Percentiles rank a stretch among this genome's conserved stretches.
phyloP scores from a whole-genome alignment of 2,113 vertebrate genomes.

The Gallinago jamesoni region DNA sequence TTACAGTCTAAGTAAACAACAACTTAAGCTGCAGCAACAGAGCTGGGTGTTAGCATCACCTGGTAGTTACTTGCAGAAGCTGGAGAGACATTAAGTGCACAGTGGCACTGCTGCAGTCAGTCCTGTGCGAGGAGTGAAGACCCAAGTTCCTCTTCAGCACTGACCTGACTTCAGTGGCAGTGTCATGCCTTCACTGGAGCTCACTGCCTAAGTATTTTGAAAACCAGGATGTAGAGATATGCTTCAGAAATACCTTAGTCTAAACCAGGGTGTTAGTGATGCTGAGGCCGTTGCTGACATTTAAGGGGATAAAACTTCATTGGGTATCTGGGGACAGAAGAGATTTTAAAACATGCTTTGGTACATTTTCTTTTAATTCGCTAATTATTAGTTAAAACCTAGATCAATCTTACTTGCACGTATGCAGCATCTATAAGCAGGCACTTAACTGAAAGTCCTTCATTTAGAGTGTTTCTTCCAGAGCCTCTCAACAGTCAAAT shows the following conservation, averaged over 20 bases:
- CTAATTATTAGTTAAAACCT: neutral
- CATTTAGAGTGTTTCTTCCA: neutral
- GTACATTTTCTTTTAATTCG: neutral
- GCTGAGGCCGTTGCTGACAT: neutral
- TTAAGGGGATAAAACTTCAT: neutral
- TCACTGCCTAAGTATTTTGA: neutral
- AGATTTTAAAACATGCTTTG: neutral
- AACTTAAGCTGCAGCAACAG: neutral
- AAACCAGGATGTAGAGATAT: neutral
- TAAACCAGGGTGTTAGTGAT: neutral
- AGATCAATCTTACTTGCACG: neutral
- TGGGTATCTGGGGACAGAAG: neutral
- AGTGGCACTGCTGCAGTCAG: neutral
- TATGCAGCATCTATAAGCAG: neutral
- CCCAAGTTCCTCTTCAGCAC: neutral
- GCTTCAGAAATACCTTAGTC: neutral
- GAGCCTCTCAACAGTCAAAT: neutral
- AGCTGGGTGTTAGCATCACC: neutral
- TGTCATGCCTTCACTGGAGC: neutral
- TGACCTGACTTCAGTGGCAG: neutral
- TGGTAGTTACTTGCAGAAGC: neutral
- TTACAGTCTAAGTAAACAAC: neutral
- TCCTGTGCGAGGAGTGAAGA: neutral
- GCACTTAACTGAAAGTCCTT: neutral
- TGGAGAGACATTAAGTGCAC: neutral